A percentile compares a stretch with the other conserved stretches of the same genome.
Conservation (phyloP, 2,888 invertebrate genomes). For the Fragum sueziense region DNA sequence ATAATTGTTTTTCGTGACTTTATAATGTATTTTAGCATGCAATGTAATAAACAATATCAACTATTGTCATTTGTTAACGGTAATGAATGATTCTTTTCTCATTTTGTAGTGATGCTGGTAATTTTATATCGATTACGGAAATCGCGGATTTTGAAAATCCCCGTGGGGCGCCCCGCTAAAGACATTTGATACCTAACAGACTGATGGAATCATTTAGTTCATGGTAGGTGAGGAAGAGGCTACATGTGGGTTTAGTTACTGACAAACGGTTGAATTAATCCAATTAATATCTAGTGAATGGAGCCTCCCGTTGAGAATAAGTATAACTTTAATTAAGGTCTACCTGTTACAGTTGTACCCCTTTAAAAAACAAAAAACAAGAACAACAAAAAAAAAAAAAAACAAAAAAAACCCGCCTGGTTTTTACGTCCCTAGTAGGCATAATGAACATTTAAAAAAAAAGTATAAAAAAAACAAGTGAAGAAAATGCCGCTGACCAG, state of each 20-base stretch:
- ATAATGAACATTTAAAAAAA: no score
- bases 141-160: constrained; percentile 26
- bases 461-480: no score
- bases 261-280: background rate
- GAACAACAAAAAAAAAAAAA: background rate
- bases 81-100: background rate
- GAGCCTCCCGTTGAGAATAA: background rate
- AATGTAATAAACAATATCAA: background rate
- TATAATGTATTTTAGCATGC: background rate
- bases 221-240: constrained; percentile 18
- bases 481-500: no score
- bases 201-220: constrained; percentile 34
- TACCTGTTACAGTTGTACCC: background rate
- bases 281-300: background rate
- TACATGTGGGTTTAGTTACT: constrained; percentile 3
- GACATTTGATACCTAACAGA: constrained; percentile 36
- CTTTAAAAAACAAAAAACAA: background rate
- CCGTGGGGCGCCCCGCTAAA: constrained; percentile 7
- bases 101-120: background rate
- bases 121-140: background rate
- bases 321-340: background rate
- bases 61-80: background rate
- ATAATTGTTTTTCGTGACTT: background rate
- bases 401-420: background rate
- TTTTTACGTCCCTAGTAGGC: background rate